These are phyloP conservation scores for Dyspetes luteomarginatus DNA, from an alignment of 2,888 invertebrate species.

Conservation along the genomic window DNA sequence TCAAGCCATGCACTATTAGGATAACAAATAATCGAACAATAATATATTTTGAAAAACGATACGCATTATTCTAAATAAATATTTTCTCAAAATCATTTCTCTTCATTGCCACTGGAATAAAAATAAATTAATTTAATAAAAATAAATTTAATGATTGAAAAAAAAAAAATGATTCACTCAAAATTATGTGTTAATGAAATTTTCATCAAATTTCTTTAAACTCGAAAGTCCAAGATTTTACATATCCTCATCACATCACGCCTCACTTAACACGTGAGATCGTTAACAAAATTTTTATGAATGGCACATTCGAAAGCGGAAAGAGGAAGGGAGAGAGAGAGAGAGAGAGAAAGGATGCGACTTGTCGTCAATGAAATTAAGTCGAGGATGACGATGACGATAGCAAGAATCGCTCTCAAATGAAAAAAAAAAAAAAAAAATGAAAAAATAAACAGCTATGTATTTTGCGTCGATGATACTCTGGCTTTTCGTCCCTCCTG, in stretches of 20 bases:
- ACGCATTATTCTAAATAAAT: too few species aligned
- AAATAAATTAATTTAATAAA: too few species aligned
- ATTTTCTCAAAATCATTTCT: too few species aligned
- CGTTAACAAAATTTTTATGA: slow-evolving; percentile 58
- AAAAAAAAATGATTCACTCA: too few species aligned
- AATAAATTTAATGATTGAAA: too few species aligned
- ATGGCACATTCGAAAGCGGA: slow-evolving; percentile 31
- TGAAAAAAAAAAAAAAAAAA: slow-evolving; percentile 4
- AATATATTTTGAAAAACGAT: too few species aligned
- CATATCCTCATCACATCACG: slow-evolving; percentile 40
- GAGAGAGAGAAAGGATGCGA: slow-evolving; percentile 21
- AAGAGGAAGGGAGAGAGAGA: background rate
- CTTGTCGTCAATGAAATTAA: slow-evolving; percentile 62
- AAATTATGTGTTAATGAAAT: too few species aligned
- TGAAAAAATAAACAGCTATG: background rate
- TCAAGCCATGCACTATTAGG: too few species aligned
- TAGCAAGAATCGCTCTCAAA: background rate
- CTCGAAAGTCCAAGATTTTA: background rate
- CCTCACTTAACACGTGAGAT: slow-evolving; percentile 25
- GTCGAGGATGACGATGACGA: slow-evolving; percentile 46
- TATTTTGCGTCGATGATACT: background rate
- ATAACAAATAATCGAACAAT: too few species aligned
- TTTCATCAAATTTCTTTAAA: background rate
- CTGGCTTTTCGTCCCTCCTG: slow-evolving; percentile 11
- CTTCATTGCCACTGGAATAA: too few species aligned